A percentile compares a stretch with the other conserved stretches of the same genome.
Evolutionary conservation across 2,113 vertebrate species (phyloP).

Genomic region (Ornithorhynchus anatinus): DNA sequence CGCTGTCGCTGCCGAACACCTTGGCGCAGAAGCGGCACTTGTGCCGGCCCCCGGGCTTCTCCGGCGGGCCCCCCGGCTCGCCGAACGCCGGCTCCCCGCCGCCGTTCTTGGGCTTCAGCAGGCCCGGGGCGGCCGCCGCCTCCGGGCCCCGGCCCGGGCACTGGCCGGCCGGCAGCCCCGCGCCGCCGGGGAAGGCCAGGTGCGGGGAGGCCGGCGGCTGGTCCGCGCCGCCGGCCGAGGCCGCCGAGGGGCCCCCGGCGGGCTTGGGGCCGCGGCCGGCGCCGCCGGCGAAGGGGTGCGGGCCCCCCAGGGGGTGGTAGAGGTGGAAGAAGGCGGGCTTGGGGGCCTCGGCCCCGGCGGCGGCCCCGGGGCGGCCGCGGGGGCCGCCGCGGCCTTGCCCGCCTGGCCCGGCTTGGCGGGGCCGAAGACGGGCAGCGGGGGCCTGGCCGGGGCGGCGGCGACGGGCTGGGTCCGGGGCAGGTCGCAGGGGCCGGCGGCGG

Average conservation of each 20-base stretch:
- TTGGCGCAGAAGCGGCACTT: constrained; percentile 92
- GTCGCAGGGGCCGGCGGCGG: constrained; percentile 55
- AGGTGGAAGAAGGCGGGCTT: constrained; percentile 70
- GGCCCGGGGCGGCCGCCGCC: constrained; percentile 51
- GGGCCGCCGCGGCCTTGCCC: constrained; percentile 44
- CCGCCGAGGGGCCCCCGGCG: background rate
- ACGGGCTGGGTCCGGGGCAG: constrained; percentile 12
- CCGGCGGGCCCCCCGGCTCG: constrained; percentile 71
- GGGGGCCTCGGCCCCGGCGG: constrained; percentile 46
- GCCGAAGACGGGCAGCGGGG: constrained; percentile 68
- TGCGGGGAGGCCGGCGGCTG: constrained; percentile 48
- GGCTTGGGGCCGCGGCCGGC: constrained; percentile 53
- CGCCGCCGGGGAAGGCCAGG: constrained; percentile 53
- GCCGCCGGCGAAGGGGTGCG: constrained; percentile 55
- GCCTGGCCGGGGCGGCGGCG: constrained; percentile 62
- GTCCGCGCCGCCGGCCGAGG: constrained; percentile 30
- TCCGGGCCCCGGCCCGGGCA: constrained; percentile 53
- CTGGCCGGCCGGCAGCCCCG: constrained; percentile 49
- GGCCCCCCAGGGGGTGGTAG: constrained; percentile 61
- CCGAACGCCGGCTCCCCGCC: constrained; percentile 53
- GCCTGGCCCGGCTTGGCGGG: constrained; percentile 53
- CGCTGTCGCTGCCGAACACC: constrained; percentile 90
- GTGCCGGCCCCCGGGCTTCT: constrained; percentile 79
- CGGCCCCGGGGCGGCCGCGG: constrained; percentile 28
- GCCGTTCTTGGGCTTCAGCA: constrained; percentile 63